Evolutionary conservation across 1,140 invertebrate genomes (phyloP), one percentile per base, ranked within the genome.

Genomic region (Nebria ingens): DNA sequence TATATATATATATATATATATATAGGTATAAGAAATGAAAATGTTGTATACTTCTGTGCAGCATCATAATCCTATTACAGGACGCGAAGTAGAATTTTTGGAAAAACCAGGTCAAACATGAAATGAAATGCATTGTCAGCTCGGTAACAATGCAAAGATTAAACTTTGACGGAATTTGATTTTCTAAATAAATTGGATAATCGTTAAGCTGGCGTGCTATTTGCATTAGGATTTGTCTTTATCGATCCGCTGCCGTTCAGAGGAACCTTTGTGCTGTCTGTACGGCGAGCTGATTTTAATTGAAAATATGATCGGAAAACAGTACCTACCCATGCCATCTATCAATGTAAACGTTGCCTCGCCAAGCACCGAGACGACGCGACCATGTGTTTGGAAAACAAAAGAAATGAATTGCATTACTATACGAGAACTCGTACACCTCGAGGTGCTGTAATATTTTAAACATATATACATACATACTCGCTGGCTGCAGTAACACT

Each of bases 171-270:
- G 40, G 40, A 45, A 45, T 45, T 45, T 45, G 40, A 45, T 45
- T 45, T 45, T 45, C 40, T 45, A 45, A 45, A 45, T 45, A 45
- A 45, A 45, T 45, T 45, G 40, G 40, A 45, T 45, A 45, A 45
- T 45, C 40, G 40, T 45, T 45, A 45, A 45, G 40, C 40, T 45
- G 40, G 40, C 40, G 40, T 45, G 40, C 40, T 45, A 45, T 45
- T 45, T 45, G 40, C 40, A 45, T 45, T 45, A 45, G 40, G 40
- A 45, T 45, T 45, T 45, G 40, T 45, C 40, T 45, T 45, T 45
- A 45, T 45, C 40, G 40, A 45, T 4, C 6, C 15, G 40, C n/a
- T n/a, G n/a, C n/a, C n/a, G n/a, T n/a, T n/a, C n/a, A n/a, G 25
- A 6, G 4, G 40, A 9, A 45, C 15, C 6, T 17, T 9, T 9